Evolutionary conservation across 2,113 vertebrate species (phyloP).

Genomic region (Gila orcuttii): DNA sequence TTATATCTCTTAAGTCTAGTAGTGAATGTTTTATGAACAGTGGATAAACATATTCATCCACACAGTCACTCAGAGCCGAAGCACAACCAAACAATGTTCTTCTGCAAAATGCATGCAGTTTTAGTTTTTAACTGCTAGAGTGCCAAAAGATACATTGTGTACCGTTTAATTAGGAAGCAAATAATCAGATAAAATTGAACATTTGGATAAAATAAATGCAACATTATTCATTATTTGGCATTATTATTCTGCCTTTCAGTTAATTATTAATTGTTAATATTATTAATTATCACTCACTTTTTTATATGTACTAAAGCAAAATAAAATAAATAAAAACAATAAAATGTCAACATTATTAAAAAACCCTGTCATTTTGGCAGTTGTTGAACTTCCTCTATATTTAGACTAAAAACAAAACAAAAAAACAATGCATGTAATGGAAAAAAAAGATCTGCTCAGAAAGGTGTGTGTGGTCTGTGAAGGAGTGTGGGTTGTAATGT

Average conservation of each 20-base stretch:
- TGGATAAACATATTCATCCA: too few relatives aligned
- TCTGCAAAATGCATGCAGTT: too few relatives aligned
- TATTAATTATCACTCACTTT: neutral
- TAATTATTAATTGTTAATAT: neutral
- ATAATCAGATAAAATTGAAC: neutral
- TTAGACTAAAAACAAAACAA: neutral
- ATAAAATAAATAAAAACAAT: too few relatives aligned
- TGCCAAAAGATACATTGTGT: too few relatives aligned
- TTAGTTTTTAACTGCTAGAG: too few relatives aligned
- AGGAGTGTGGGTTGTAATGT: neutral
- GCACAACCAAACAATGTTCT: too few relatives aligned
- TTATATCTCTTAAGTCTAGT: too few relatives aligned
- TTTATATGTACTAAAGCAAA: neutral
- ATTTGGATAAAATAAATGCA: neutral
- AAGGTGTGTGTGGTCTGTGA: neutral
- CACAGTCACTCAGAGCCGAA: too few relatives aligned
- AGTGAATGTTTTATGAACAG: too few relatives aligned
- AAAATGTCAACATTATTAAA: neutral
- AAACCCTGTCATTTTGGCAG: neutral
- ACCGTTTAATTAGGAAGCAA: neutral
- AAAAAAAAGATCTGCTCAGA: neutral
- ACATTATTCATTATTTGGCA: neutral
- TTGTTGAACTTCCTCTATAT: neutral
- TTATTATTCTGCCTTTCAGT: neutral
- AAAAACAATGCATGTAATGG: neutral